Evolutionary conservation across 2,113 vertebrate species (phyloP).

Genomic region (Perccottus glenii): DNA sequence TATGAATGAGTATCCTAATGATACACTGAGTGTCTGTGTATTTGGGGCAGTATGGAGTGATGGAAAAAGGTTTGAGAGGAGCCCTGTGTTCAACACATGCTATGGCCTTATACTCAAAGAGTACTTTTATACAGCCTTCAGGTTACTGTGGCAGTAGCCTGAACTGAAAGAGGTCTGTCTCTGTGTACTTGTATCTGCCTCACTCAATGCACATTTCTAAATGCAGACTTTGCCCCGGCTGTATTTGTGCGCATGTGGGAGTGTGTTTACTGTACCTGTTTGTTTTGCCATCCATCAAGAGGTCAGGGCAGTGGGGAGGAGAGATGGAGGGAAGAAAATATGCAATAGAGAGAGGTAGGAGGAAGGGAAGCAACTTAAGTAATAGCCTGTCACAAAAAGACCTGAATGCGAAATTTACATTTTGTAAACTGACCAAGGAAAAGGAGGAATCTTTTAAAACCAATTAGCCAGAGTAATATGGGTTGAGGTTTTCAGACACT

Average conservation of each 20-base stretch:
- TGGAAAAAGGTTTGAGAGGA: conserved; percentile 50
- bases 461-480: no score
- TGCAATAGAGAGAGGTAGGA: conserved; percentile 5
- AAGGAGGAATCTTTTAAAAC: no score
- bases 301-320: conserved; percentile 21
- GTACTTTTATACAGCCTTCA: conserved; percentile 62
- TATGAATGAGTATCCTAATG: neutral
- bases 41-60: conserved; percentile 33
- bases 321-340: conserved; percentile 11
- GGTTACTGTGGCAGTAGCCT: conserved; percentile 37
- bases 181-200: conserved; percentile 52
- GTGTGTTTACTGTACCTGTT: conserved; percentile 60
- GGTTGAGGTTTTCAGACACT: no score
- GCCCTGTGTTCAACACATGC: conserved; percentile 32
- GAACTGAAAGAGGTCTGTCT: conserved; percentile 66
- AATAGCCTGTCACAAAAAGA: no score
- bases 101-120: conserved; percentile 70
- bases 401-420: no score
- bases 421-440: no score
- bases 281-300: conserved; percentile 39
- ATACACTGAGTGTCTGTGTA: conserved; percentile 12
- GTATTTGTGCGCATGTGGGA: conserved; percentile 26
- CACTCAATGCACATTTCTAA: conserved; percentile 30
- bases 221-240: conserved; percentile 53
- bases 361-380: conserved; percentile 4